phyloP scores from a whole-genome alignment of 2,797 vertebrate genomes.

The Propithecus perrieri region DNA sequence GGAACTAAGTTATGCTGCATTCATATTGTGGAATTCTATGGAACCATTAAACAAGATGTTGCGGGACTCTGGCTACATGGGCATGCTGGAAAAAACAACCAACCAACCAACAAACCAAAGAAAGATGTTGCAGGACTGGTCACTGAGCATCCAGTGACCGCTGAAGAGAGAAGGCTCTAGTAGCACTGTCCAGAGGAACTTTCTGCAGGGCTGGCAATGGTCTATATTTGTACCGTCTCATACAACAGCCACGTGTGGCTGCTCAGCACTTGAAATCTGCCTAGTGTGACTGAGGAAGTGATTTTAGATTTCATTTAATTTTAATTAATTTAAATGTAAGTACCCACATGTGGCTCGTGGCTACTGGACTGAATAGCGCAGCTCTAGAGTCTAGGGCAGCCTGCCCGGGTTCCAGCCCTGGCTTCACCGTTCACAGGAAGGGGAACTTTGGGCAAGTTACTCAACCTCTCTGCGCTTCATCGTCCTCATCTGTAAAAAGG shows the following conservation, averaged over 20 bases:
- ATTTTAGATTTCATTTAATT: neutral
- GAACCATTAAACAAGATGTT: neutral
- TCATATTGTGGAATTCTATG: neutral
- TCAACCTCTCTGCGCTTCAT: neutral
- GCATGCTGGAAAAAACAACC: neutral
- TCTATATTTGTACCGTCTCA: neutral
- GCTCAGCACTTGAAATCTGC: neutral
- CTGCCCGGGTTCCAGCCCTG: neutral
- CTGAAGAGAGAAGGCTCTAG: neutral
- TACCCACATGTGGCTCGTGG: neutral
- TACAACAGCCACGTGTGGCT: neutral
- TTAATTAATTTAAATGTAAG: neutral
- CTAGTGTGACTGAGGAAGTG: neutral
- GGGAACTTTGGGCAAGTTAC: neutral
- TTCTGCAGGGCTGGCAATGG: too few relatives aligned
- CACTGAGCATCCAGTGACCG: neutral
- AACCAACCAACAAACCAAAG: neutral
- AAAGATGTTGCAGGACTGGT: neutral
- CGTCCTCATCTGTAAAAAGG: neutral
- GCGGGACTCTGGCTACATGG: neutral
- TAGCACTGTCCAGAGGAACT: neutral
- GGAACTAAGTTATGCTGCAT: neutral
- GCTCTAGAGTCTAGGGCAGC: neutral
- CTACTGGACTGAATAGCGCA: neutral
- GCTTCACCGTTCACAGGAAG: neutral